Base-by-base conservation (phyloP, 2,113 vertebrate genomes). In the Bungarus multicinctus region DNA sequence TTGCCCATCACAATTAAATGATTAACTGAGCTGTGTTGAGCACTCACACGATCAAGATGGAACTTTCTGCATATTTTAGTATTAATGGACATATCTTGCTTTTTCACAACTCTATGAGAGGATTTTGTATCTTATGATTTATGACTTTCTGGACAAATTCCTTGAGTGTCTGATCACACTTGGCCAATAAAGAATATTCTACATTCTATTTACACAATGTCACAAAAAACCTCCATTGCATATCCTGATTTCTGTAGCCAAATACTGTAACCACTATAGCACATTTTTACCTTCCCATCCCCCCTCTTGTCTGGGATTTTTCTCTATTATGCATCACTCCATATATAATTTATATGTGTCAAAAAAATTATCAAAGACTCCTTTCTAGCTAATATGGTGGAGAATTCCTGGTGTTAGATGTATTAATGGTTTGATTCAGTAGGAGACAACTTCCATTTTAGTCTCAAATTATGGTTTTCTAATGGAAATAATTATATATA, bases 401-500 rank as follows among this genome's bases (percentile, higher is more conserved):
- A 81, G 18, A 81, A 81, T 81, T 81, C 20, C 8, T 22, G 7
- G 18, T 43, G 74, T 9, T 81, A 81, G 74, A 43, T 81, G 18
- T 43, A 43, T 43, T 39, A 81, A 81, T 81, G 18, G 34, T 22
- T 43, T 81, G 18, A 81, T 81, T 81, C 74, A 81, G 34, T 81
- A 86, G 43, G 34, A 50, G 54, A 43, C 18, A 85, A 50, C 1
- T 64, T 85, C 89, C 43, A 12, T 11, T 55, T 85, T 93, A 50
- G n/a, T 87, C 25, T 87, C 25, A 47, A 47, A 1, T 0, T 54
- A 60, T 25, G 11, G 9, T 11, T 90, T 0, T 1, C 30, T 87
- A 55, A 50, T 25, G 7, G 2, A 43, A 45, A 58, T 0, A 45
- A 1, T 74, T 0, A 0, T 52, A 1, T 14, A 55, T 10, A 25